These are phyloP conservation scores for Malaclemys terrapin DNA, from an alignment of 2,113 vertebrate genomes.

Conservation along the genomic window DNA sequence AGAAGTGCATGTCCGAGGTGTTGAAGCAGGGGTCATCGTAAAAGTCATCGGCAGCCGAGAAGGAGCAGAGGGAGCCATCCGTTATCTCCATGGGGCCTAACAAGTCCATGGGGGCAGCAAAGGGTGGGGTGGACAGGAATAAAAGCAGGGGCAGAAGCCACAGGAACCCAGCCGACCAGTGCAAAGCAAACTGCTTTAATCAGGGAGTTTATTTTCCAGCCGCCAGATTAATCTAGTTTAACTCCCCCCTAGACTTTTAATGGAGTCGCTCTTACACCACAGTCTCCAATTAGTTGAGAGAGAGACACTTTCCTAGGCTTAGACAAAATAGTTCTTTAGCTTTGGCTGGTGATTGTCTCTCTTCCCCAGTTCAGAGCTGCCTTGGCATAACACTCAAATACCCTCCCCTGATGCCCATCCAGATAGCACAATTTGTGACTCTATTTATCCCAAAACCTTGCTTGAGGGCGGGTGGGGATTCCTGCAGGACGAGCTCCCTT, in stretches of 20 bases:
- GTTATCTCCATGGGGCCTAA: conserved; percentile 85
- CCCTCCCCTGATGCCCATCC: neutral
- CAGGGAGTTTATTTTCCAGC: neutral
- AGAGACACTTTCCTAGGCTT: neutral
- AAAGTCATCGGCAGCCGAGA: conserved; percentile 90
- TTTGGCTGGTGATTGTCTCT: neutral
- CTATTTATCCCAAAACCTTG: conserved; percentile 51
- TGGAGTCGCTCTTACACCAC: neutral
- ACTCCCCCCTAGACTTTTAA: neutral
- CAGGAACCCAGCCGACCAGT: neutral
- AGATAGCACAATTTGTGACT: neutral
- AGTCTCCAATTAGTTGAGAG: neutral
- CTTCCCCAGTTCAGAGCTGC: neutral
- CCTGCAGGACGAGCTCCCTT: neutral
- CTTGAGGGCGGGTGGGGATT: neutral
- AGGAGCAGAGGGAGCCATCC: conserved; percentile 92
- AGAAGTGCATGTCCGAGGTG: conserved; percentile 96
- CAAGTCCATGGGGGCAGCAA: conserved; percentile 81
- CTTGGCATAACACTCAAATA: neutral
- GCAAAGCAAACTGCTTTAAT: neutral
- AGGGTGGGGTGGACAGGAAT: neutral
- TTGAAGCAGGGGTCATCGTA: conserved; percentile 98
- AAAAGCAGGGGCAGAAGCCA: neutral
- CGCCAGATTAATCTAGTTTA: neutral
- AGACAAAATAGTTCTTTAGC: neutral